These are phyloP conservation scores for Galagoides demidoff DNA, from an alignment of 2,797 vertebrate species.

Conservation along the genomic window DNA sequence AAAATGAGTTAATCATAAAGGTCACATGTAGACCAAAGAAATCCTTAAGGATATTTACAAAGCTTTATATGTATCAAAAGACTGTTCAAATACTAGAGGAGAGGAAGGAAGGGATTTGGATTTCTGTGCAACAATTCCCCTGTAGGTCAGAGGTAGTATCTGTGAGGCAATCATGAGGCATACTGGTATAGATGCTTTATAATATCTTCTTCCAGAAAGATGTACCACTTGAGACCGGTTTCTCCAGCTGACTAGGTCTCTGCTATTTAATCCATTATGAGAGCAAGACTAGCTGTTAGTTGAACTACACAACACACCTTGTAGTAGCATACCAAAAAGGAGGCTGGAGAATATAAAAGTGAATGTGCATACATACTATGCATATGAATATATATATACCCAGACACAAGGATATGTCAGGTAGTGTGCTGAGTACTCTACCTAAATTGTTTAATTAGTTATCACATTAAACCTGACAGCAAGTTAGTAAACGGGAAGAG, in stretches of 20 bases:
- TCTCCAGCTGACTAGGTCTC: background rate
- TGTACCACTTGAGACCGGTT: conserved; percentile 2
- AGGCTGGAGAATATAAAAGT: background rate
- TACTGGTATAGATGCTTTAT: background rate
- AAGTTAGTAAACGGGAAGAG: background rate
- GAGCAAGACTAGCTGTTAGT: background rate
- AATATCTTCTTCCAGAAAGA: conserved; percentile 42
- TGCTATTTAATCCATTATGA: background rate
- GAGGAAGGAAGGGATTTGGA: background rate
- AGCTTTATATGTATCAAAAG: conserved; percentile 43
- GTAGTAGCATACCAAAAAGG: background rate
- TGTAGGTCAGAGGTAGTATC: background rate
- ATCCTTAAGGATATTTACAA: conserved; percentile 35
- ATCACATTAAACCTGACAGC: background rate
- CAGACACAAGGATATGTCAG: background rate
- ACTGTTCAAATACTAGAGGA: background rate
- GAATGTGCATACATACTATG: background rate
- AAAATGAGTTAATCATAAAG: conserved; percentile 47
- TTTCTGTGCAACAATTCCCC: background rate
- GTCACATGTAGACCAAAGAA: background rate
- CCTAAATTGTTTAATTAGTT: conserved; percentile 4
- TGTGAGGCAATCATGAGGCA: conserved; percentile 8
- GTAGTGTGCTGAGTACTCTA: background rate
- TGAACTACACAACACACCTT: background rate
- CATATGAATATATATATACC: background rate